Base-by-base conservation (phyloP, 2,113 vertebrate genomes). In the Camelus bactrianus region DNA sequence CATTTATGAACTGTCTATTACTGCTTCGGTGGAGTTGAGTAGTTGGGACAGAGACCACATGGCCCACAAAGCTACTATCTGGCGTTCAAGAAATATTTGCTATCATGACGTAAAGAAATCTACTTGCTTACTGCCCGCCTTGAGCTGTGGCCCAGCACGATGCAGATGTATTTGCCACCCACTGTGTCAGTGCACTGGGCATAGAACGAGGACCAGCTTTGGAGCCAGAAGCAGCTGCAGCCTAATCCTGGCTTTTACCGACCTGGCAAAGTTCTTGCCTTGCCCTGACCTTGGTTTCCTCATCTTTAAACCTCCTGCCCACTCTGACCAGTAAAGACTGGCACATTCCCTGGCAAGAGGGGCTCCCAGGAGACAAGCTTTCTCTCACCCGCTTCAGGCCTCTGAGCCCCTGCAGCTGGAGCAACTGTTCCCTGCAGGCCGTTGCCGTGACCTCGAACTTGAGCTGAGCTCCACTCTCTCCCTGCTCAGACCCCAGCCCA, bases 341-440 rank as follows among this genome's bases (percentile, higher is more conserved):
- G 24, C 26, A 58, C 5, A 4, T 35, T 52, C 38, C 67, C 62
- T 62, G 65, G 38, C 20, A 17, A 42, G 70, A 89, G 3, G 54
- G 56, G 17, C 15, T 11, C 83, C 30, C 30, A 26, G 9, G 62
- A 90, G 22, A 70, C 2, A 20, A 75, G 46, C 35, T 84, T 17
- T 50, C 20, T 11, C 26, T 84, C 30, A 14, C 48, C 56, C 13
- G 46, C n/a, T 14, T 13, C 30, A 67, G 30, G 19, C 28, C n/a
- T 54, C 69, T 6, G 20, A n/a, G n/a, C 13, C 16, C 12, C 38
- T 24, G 46, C 12, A 52, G n/a, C 86, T 85, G 38, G 82, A 94
- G 50, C 79, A 62, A 17, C 87, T 26, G 54, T 89, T 89, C 76
- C 62, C 86, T 89, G 30, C 54, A 89, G 82, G 67, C 58, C 50